These are phyloP conservation scores for Mizuhopecten yessoensis DNA, from an alignment of 1,140 invertebrate species.

Conservation along the genomic window DNA sequence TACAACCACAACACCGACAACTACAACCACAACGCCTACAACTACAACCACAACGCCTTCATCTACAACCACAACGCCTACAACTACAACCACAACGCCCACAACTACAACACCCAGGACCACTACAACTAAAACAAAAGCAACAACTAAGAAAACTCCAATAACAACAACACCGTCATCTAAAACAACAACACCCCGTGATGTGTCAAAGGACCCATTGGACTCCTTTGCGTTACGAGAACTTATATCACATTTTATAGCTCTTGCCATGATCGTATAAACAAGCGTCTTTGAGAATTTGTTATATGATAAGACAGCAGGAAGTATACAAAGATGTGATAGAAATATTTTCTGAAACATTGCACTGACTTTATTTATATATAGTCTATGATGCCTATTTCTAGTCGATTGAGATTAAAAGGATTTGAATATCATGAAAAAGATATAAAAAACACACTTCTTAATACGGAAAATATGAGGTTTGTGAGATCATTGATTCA, in stretches of 20 bases:
- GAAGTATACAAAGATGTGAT: no score
- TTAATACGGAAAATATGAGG: no score
- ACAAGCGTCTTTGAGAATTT: no score
- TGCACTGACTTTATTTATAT: no score
- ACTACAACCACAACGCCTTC: not conserved
- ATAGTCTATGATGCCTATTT: no score
- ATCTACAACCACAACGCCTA: no score
- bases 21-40: not conserved
- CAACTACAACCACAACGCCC: not conserved
- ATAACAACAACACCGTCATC: not conserved
- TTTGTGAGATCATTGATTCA: no score
- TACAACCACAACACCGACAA: not conserved
- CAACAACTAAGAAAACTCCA: not conserved
- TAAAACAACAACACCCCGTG: not conserved
- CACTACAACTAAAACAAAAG: not conserved
- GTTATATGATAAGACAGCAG: no score
- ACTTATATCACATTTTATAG: constrained; percentile 22
- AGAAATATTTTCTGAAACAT: no score
- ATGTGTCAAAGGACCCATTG: not conserved
- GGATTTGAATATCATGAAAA: no score
- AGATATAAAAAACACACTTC: no score
- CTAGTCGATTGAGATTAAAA: no score
- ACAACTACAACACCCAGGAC: not conserved
- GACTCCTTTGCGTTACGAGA: not conserved
- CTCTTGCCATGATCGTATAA: not conserved